A percentile compares a stretch with the other conserved stretches of the same genome.
phyloP scores from a whole-genome alignment of 64 coral and sea anemone genomes.

The Porites lutea region DNA sequence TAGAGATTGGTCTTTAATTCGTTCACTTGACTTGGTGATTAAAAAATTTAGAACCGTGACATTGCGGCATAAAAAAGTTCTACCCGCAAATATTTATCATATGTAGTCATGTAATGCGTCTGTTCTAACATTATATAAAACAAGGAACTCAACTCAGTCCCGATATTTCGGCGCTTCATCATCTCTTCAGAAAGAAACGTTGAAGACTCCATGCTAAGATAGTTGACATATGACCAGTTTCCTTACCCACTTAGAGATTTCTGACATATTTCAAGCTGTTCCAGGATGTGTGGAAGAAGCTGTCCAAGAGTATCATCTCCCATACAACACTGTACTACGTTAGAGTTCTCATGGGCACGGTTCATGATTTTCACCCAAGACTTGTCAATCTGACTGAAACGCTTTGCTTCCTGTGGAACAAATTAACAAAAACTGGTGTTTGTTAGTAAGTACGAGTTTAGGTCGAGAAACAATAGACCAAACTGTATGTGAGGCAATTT shows the following conservation, averaged over 20 bases:
- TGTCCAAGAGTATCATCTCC: constrained; percentile 97
- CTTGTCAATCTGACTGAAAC: constrained; percentile 97
- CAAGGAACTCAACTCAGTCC: no score
- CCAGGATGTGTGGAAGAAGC: constrained; percentile 89
- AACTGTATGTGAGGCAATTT: no score
- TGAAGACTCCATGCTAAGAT: background rate
- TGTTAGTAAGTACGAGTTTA: background rate
- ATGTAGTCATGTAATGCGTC: no score
- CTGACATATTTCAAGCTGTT: constrained; percentile 99
- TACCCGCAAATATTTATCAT: no score
- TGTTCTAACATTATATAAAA: no score
- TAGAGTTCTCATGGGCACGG: constrained; percentile 94
- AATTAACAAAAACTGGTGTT: background rate
- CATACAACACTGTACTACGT: constrained; percentile 98
- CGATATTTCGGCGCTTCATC: no score
- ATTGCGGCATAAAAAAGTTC: no score
- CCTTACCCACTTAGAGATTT: constrained; percentile 99
- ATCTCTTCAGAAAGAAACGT: background rate
- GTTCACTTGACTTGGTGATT: no score
- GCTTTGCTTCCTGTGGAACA: constrained; percentile 73
- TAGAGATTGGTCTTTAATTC: no score
- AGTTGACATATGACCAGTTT: background rate
- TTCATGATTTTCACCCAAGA: constrained; percentile 99
- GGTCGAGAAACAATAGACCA: no score
- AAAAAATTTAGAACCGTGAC: no score